These are phyloP conservation scores for Magallana nippona DNA, from an alignment of 2,888 invertebrate genomes.

Conservation along the genomic window DNA sequence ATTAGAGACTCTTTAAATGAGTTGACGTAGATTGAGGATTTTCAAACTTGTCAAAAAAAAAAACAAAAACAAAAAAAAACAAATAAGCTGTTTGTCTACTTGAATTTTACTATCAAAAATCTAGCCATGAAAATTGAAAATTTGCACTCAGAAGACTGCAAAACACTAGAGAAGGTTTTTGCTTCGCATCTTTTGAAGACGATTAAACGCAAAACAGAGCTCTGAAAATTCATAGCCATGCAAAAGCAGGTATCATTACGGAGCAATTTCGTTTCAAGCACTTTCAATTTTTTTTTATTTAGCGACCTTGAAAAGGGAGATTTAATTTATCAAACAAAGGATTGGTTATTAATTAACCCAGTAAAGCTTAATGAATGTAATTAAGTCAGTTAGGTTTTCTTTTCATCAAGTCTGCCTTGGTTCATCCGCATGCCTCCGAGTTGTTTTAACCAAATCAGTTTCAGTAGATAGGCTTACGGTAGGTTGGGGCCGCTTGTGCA, in stretches of 20 bases:
- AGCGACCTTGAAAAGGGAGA: neutral
- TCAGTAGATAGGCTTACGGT: neutral
- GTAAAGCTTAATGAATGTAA: neutral
- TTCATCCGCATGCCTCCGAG: neutral
- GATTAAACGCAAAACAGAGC: neutral
- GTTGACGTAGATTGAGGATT: too few species aligned
- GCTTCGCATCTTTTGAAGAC: neutral
- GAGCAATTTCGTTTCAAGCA: neutral
- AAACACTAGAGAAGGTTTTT: neutral
- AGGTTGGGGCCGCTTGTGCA: neutral
- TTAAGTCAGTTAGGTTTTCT: neutral
- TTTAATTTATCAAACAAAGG: neutral
- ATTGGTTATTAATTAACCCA: neutral
- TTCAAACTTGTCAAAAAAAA: neutral
- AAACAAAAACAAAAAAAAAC: neutral
- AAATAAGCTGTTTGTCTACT: neutral
- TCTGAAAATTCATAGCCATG: neutral
- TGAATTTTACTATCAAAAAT: neutral
- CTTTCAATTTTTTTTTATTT: neutral
- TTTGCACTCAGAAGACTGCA: conserved; percentile 3
- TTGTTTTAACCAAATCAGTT: neutral
- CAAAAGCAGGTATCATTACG: neutral
- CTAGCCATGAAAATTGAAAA: conserved; percentile 7
- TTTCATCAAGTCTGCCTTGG: neutral
- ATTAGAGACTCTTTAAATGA: neutral